These are phyloP conservation scores for Crioceris asparagi DNA, from an alignment of 2,888 invertebrate genomes.

Conservation along the genomic window DNA sequence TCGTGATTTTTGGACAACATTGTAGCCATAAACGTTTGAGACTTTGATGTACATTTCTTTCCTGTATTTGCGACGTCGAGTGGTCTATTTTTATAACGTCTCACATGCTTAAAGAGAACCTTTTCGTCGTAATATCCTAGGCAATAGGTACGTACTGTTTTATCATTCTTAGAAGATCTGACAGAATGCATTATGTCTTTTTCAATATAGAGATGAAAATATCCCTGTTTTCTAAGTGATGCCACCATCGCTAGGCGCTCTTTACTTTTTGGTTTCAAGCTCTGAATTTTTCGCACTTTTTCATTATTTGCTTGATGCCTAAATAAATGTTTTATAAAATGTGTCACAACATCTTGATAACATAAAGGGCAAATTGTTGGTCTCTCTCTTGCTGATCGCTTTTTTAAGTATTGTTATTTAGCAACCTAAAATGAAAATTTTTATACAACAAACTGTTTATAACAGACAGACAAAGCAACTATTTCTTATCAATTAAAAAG, in stretches of 20 bases:
- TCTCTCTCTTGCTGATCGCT: constrained; percentile 12
- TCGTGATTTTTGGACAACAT: constrained; percentile 9
- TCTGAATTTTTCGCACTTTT: constrained; percentile 9
- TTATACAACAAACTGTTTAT: too few species aligned
- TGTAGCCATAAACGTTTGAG: constrained; percentile 15
- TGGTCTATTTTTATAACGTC: constrained; percentile 13
- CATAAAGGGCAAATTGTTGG: constrained; percentile 16
- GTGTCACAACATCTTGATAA: constrained; percentile 13
- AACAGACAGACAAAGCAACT: too few species aligned
- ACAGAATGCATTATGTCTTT: background rate
- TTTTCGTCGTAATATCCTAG: constrained; percentile 14
- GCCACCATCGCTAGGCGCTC: constrained; percentile 11
- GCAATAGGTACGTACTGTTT: constrained; percentile 14
- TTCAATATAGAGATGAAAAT: constrained; percentile 6
- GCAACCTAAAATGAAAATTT: too few species aligned
- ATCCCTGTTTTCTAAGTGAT: constrained; percentile 7
- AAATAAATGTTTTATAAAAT: constrained; percentile 15
- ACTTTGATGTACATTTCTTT: constrained; percentile 6
- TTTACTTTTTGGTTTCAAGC: constrained; percentile 12
- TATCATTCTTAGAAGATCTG: constrained; percentile 10
- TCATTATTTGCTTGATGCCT: constrained; percentile 12
- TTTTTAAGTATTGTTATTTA: constrained; percentile 10
- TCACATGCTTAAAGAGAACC: constrained; percentile 14
- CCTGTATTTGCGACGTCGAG: too few species aligned
- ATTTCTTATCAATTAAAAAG: too few species aligned